Conservation (phyloP, 2,113 vertebrate species). For the Andinoacara biseriatus region DNA sequence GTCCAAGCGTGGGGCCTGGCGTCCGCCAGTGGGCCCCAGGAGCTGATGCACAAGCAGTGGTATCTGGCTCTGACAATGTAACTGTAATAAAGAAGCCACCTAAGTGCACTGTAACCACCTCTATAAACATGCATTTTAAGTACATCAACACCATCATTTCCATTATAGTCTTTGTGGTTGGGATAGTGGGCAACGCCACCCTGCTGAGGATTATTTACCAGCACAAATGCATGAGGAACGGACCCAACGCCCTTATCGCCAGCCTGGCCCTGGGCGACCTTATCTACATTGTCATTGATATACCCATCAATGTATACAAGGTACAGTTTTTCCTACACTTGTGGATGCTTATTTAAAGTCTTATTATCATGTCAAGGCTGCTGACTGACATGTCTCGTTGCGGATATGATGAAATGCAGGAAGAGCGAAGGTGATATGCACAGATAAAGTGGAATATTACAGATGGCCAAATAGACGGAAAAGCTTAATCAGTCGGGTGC, state of each 20-base stretch:
- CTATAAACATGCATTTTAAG: conserved; percentile 86
- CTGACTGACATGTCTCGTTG: conserved; percentile 2
- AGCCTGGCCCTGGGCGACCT: conserved; percentile 97
- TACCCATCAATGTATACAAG: conserved; percentile 95
- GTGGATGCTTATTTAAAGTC: background rate
- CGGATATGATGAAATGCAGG: conserved; percentile 40
- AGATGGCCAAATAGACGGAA: conserved; percentile 47
- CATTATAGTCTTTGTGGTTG: conserved; percentile 91
- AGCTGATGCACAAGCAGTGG: background rate
- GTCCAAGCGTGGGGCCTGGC: background rate
- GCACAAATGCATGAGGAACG: conserved; percentile 99
- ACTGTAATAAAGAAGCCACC: conserved; percentile 39
- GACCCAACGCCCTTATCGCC: conserved; percentile 96
- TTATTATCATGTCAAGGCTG: background rate
- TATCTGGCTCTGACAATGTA: conserved; percentile 11
- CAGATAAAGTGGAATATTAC: conserved; percentile 42
- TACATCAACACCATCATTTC: conserved; percentile 95
- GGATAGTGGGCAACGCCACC: conserved; percentile 94
- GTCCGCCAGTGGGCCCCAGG: background rate
- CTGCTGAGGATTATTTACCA: conserved; percentile 98
- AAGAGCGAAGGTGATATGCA: conserved; percentile 11
- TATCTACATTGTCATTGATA: conserved; percentile 93
- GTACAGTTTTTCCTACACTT: conserved; percentile 74
- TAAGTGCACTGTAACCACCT: conserved; percentile 74
- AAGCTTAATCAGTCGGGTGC: conserved; percentile 63